Base-by-base conservation (phyloP, 2,113 vertebrate genomes). In the Engraulis encrasicolus region DNA sequence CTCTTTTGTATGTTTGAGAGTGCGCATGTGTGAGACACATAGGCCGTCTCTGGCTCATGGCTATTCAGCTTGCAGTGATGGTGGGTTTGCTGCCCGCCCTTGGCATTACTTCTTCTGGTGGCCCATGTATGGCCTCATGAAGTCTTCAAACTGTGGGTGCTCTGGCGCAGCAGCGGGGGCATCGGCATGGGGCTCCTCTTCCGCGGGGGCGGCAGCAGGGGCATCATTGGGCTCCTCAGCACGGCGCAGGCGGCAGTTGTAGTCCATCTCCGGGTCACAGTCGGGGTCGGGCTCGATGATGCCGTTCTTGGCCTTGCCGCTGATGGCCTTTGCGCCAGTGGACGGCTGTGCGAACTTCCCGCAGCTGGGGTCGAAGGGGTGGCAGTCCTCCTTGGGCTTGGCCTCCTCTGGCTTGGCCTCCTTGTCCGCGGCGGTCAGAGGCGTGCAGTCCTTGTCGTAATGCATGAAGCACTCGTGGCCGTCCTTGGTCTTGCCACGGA, bases 261-360 rank as follows among this genome's bases (percentile, higher is more conserved):
- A 94, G 91, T 95, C 93, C 6, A 86, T 87, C 84, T 95, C 95
- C 0, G 95, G 95, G 87, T 96, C 94, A n/a, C 95, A 96, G 91
- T 95, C 79, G 0, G 92, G 94, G 84, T 95, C 87, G 0, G 94
- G 94, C 82, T 93, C 90, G 80, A 95, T 89, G 23, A 95, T 86
- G 49, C 89, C 92, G 1, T 91, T 90, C 20, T 83, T 86, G 54
- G 19, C 34, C 0, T 84, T 77, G 34, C 58, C 23, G 58, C 88
- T 91, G 0, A 79, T 19, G 82, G 78, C 36, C 23, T 78, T 50
- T 83, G 85, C 54, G 45, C 71, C 81, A 0, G 50, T 20, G 7
- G 0, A 20, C 0, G 87, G 0, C 0, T 89, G 85, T 37, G 90
- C 48, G 1, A 93, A 90, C 89, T 88, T 94, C n/a, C 82, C 85